Evolutionary conservation across 2,888 invertebrate species (phyloP).

Genomic region (Polyommatus icarus): DNA sequence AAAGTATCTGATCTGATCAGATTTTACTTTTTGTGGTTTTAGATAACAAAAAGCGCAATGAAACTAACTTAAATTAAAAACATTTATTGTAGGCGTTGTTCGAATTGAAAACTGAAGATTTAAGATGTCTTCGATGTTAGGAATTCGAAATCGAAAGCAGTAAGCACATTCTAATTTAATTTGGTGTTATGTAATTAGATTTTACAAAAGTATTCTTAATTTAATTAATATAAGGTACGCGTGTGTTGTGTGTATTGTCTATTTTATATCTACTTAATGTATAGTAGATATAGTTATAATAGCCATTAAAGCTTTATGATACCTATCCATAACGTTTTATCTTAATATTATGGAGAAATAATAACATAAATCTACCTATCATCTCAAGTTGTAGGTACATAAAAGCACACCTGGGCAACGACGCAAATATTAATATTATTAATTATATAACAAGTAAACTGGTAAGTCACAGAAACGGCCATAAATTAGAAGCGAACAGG

Average conservation of each 20-base stretch:
- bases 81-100: too few relatives aligned
- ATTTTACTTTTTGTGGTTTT: too few relatives aligned
- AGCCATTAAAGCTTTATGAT: not conserved
- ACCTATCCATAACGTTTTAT: not conserved
- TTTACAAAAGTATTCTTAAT: too few relatives aligned
- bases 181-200: too few relatives aligned
- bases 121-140: too few relatives aligned
- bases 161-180: too few relatives aligned
- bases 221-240: not conserved
- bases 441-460: constrained; percentile 20
- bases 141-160: too few relatives aligned
- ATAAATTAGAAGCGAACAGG: constrained; percentile 13
- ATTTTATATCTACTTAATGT: not conserved
- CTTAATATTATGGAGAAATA: not conserved
- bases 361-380: not conserved
- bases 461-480: constrained; percentile 12
- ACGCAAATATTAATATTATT: constrained; percentile 20
- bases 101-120: too few relatives aligned
- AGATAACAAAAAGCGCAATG: too few relatives aligned
- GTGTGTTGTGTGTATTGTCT: not conserved
- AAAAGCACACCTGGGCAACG: constrained; percentile 26
- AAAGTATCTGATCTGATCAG: too few relatives aligned
- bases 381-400: not conserved
- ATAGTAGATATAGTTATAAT: not conserved
- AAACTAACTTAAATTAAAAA: too few relatives aligned